These are phyloP conservation scores for Macrostomum lignano DNA, from an alignment of 1,140 invertebrate species.

Conservation along the genomic window DNA sequence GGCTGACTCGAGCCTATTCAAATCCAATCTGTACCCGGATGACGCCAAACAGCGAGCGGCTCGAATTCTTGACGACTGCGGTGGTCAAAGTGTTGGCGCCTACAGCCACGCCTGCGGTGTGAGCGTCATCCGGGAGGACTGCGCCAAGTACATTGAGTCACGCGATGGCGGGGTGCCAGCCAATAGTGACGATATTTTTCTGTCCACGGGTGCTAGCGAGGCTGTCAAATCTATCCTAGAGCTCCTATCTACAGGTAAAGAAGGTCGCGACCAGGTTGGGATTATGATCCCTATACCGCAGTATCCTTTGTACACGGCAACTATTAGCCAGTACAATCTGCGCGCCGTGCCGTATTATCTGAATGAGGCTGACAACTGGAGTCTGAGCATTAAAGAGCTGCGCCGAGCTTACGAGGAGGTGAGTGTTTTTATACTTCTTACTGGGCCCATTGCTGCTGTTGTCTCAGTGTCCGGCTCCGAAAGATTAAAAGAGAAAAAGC, in stretches of 20 bases:
- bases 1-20: constrained; percentile 41
- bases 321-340: constrained; percentile 35
- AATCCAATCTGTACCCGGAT: constrained; percentile 42
- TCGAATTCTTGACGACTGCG: constrained; percentile 45
- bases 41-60: constrained; percentile 54
- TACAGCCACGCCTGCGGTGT: constrained; percentile 77
- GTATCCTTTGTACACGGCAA: constrained; percentile 85
- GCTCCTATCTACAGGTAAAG: constrained; percentile 34
- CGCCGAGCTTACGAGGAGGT: constrained; percentile 44
- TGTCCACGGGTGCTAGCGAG: constrained; percentile 64
- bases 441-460: too few species aligned
- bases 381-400: constrained; percentile 46
- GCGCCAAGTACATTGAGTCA: constrained; percentile 53
- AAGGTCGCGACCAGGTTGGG: constrained; percentile 36
- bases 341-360: constrained; percentile 35
- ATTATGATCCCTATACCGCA: constrained; percentile 91
- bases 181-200: constrained; percentile 47
- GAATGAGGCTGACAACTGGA: constrained; percentile 63
- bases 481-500: too few species aligned
- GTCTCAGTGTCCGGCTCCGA: too few species aligned
- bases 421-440: too few species aligned
- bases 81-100: constrained; percentile 40
- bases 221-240: constrained; percentile 51
- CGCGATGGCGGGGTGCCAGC: constrained; percentile 49
- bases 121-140: constrained; percentile 57